Percentiles rank a stretch among this genome's conserved stretches.
Evolutionary conservation across 2,888 invertebrate genomes (phyloP).

Genomic region (Cataglyphis livida): DNA sequence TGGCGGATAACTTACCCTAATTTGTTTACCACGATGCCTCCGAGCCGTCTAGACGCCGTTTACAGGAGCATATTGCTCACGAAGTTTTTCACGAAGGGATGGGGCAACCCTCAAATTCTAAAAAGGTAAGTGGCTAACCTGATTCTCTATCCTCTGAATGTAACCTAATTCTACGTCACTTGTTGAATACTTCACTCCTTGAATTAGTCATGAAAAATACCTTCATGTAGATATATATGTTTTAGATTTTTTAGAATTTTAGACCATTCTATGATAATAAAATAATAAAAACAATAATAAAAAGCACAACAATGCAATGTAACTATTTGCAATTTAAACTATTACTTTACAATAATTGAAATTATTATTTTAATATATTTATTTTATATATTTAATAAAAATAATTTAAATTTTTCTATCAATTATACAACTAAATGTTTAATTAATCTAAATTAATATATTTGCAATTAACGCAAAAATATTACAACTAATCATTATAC

Average conservation of each 20-base stretch:
- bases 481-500: background rate
- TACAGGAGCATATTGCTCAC: conserved; percentile 95
- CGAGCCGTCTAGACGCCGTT: conserved; percentile 89
- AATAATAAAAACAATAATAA: background rate
- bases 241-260: background rate
- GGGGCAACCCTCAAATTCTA: conserved; percentile 97
- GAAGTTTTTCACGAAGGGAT: conserved; percentile 97
- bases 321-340: background rate
- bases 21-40: conserved; percentile 77
- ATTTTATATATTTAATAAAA: background rate
- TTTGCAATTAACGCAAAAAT: background rate
- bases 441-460: background rate
- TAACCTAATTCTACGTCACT: background rate
- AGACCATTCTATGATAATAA: background rate
- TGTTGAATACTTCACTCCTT: background rate
- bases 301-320: background rate
- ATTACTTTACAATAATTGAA: background rate
- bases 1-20: background rate
- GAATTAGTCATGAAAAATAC: background rate
- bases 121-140: conserved; percentile 88
- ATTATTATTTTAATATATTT: background rate
- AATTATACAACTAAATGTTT: background rate
- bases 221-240: background rate
- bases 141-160: conserved; percentile 11
- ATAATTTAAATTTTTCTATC: background rate